A percentile compares a stretch with the other conserved stretches of the same genome.
Conservation (phyloP, 1,140 invertebrate species). For the Argopecten irradians region DNA sequence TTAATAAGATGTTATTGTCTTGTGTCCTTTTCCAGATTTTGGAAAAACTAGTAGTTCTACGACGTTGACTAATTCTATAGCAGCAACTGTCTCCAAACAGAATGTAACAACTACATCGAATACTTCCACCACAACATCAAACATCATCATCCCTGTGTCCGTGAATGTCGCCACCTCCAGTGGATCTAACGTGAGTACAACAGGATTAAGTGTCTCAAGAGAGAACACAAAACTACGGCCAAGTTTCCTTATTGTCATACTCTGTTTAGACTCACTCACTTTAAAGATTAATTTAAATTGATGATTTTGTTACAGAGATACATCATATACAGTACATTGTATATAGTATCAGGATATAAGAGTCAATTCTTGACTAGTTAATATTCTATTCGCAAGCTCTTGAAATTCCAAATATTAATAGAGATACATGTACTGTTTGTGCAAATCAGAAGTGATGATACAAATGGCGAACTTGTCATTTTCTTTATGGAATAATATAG, state of each 20-base stretch:
- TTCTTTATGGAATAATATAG: too few relatives aligned
- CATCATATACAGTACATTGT: not conserved
- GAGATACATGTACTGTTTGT: too few relatives aligned
- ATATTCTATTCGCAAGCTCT: too few relatives aligned
- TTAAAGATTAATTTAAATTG: not conserved
- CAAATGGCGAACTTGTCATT: too few relatives aligned
- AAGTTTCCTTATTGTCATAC: too few relatives aligned
- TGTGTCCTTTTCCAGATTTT: not conserved
- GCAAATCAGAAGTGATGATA: too few relatives aligned
- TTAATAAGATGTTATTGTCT: not conserved
- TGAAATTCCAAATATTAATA: too few relatives aligned
- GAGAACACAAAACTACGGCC: too few relatives aligned
- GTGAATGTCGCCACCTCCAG: not conserved
- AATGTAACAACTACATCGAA: not conserved
- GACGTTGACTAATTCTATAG: not conserved
- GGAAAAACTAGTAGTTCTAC: not conserved
- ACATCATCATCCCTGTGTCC: conserved; percentile 24
- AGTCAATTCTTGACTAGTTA: too few relatives aligned
- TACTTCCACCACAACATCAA: not conserved
- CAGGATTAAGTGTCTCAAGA: too few relatives aligned
- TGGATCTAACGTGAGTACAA: not conserved
- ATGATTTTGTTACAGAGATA: not conserved
- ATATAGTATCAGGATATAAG: too few relatives aligned
- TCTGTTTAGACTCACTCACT: not conserved
- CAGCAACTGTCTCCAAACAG: not conserved